A percentile compares a stretch with the other conserved stretches of the same genome.
Evolutionary conservation across 2,797 vertebrate species (phyloP).

Genomic region (Sebastes trivittatus): DNA sequence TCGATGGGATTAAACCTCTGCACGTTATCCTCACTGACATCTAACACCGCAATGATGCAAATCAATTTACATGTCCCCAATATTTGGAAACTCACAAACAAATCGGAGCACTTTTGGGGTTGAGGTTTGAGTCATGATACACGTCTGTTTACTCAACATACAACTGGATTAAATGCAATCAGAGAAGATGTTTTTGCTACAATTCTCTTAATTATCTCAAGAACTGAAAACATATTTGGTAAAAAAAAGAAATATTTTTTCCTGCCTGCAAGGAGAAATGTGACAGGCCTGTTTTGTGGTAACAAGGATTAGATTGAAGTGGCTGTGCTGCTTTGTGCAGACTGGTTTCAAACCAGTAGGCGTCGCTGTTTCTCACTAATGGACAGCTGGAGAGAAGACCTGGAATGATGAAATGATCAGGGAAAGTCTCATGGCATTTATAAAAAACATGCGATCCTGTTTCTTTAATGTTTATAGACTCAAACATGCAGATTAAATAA

Average conservation of each 20-base stretch:
- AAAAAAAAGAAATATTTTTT: not conserved
- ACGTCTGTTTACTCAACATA: constrained; percentile 8
- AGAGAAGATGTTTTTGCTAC: constrained; percentile 4
- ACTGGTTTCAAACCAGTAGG: constrained; percentile 2
- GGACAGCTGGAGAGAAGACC: constrained; percentile 14
- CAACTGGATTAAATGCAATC: constrained; percentile 20
- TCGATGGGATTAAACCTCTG: not conserved
- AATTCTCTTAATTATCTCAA: constrained; percentile 12
- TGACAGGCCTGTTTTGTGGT: constrained; percentile 18
- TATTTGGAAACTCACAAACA: constrained; percentile 1
- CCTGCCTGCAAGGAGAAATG: constrained; percentile 10
- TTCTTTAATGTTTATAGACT: not conserved
- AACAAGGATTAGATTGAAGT: not conserved
- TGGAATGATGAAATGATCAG: not conserved
- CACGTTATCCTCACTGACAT: not conserved
- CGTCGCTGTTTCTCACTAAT: constrained; percentile 63
- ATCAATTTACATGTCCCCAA: not conserved
- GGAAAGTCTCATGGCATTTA: constrained; percentile 1
- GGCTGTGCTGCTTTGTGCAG: not conserved
- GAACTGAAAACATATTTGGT: constrained; percentile 23
- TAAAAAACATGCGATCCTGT: not conserved
- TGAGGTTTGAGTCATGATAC: not conserved
- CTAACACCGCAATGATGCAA: not conserved
- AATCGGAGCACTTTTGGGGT: not conserved
- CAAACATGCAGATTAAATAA: not conserved